phyloP scores from a whole-genome alignment of 1,140 invertebrate genomes.

The Matsumurasca onukii region DNA sequence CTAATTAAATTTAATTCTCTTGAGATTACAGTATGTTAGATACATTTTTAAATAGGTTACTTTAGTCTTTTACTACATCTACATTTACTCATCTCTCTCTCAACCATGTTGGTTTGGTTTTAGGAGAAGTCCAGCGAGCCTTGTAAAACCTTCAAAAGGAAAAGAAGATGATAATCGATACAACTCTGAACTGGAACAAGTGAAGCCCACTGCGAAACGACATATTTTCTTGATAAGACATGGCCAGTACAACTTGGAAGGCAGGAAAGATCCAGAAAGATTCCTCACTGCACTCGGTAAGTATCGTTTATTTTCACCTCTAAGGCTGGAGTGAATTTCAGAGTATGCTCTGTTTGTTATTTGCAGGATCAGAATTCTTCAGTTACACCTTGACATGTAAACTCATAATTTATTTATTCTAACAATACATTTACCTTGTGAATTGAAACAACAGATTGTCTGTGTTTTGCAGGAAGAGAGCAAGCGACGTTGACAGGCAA shows the following conservation, averaged over 20 bases:
- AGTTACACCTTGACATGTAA: no score
- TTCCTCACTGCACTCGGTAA: slow-evolving; percentile 76
- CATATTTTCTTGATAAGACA: slow-evolving; percentile 92
- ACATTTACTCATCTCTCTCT: no score
- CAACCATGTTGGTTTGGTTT: no score
- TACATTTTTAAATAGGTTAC: no score
- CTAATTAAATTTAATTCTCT: no score
- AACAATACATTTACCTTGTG: no score
- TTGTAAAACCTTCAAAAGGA: slow-evolving; percentile 63
- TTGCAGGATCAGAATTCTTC: no score
- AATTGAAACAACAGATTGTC: neutral
- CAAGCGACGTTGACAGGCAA: slow-evolving; percentile 84
- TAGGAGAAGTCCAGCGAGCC: slow-evolving; percentile 70
- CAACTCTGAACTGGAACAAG: slow-evolving; percentile 37
- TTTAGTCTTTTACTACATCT: no score
- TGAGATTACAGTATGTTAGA: no score
- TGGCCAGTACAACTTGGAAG: slow-evolving; percentile 86
- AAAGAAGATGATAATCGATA: slow-evolving; percentile 60
- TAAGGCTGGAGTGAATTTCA: no score
- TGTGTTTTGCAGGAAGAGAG: slow-evolving; percentile 61
- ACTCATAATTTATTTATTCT: no score
- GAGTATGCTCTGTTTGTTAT: no score
- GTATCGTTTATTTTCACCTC: neutral
- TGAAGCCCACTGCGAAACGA: slow-evolving; percentile 67
- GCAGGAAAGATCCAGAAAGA: slow-evolving; percentile 71